These are phyloP conservation scores for Brachyptera putata DNA, from an alignment of 2,888 invertebrate genomes.

Conservation along the genomic window DNA sequence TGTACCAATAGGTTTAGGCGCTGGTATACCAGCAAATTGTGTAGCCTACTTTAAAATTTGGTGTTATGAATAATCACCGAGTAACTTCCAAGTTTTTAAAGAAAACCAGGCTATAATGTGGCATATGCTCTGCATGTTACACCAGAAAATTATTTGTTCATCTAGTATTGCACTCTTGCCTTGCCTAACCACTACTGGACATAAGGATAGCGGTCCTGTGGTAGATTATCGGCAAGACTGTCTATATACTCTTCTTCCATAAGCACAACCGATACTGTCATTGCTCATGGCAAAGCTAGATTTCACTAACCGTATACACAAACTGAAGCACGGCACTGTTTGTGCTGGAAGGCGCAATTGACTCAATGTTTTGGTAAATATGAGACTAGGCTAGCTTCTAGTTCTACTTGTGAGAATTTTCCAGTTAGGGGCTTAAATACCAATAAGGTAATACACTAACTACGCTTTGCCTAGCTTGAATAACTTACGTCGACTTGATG, in stretches of 20 bases:
- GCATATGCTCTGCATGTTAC: no score
- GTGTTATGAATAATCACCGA: no score
- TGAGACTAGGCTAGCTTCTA: no score
- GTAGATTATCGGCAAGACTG: constrained; percentile 60
- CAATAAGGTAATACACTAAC: no score
- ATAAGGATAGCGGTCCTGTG: constrained; percentile 78
- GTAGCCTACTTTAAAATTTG: no score
- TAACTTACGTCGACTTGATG: constrained; percentile 97
- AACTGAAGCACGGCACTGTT: constrained; percentile 28
- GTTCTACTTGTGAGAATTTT: neutral
- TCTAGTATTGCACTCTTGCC: constrained; percentile 50
- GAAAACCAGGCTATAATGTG: no score
- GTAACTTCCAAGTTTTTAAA: no score
- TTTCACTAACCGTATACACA: constrained; percentile 21
- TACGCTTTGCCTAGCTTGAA: neutral
- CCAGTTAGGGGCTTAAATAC: neutral
- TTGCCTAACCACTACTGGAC: constrained; percentile 64
- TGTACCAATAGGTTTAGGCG: no score
- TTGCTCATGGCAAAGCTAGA: constrained; percentile 35
- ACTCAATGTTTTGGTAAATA: neutral
- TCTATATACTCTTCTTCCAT: constrained; percentile 61
- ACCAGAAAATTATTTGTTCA: no score
- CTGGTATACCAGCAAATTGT: no score
- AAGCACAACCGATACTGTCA: constrained; percentile 58
- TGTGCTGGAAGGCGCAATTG: constrained; percentile 23